Conservation (phyloP, 2,888 invertebrate species). For the Diaphora mendica region DNA sequence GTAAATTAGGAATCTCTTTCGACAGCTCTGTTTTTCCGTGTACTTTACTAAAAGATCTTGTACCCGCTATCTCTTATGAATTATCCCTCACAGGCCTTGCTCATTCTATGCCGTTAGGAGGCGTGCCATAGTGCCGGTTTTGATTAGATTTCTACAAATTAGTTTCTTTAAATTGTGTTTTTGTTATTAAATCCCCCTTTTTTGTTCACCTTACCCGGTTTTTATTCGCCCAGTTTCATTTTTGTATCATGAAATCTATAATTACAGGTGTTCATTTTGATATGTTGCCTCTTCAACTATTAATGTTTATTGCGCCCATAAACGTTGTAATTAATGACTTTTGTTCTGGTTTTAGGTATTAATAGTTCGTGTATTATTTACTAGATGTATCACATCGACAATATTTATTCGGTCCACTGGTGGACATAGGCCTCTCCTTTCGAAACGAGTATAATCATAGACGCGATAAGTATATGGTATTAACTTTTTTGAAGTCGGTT, state of each 20-base stretch:
- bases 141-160: slow-evolving; percentile 80
- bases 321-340: slow-evolving; percentile 12
- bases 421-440: too few relatives aligned
- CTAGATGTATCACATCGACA: not conserved
- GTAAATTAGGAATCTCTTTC: too few relatives aligned
- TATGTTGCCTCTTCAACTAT: slow-evolving; percentile 7
- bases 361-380: not conserved
- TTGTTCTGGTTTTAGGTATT: slow-evolving; percentile 7
- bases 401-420: too few relatives aligned
- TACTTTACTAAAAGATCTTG: not conserved
- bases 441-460: not conserved
- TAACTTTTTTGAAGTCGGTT: too few relatives aligned
- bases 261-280: slow-evolving; percentile 26
- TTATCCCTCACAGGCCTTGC: slow-evolving; percentile 57
- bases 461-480: too few relatives aligned
- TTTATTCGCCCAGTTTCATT: slow-evolving; percentile 39
- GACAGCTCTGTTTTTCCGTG: too few relatives aligned
- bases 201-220: slow-evolving; percentile 44
- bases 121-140: slow-evolving; percentile 75
- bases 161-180: slow-evolving; percentile 72
- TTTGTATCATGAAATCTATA: slow-evolving; percentile 39
- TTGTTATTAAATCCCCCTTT: slow-evolving; percentile 64
- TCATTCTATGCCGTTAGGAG: slow-evolving; percentile 63
- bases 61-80: slow-evolving; percentile 50
- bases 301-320: slow-evolving; percentile 13